Conservation (phyloP, 2,113 vertebrate species). For the rabbit (Oryctolagus cuniculus) region DNA sequence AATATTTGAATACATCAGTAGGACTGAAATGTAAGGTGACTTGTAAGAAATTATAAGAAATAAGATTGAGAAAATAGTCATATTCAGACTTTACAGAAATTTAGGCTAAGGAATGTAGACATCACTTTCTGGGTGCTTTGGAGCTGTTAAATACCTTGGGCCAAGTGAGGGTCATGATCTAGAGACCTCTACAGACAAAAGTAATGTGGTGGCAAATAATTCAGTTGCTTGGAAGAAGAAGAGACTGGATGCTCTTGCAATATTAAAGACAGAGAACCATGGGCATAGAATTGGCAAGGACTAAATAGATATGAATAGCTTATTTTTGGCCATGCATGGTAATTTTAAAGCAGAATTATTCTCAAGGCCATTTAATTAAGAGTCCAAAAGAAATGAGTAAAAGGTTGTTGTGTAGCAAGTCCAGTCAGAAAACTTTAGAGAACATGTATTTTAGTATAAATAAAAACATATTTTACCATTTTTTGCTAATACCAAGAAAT, state of each 20-base stretch:
- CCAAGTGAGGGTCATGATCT: background rate
- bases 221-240: background rate
- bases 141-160: background rate
- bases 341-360: background rate
- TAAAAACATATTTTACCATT: background rate
- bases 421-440: background rate
- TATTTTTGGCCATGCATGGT: background rate
- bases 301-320: background rate
- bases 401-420: background rate
- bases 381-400: background rate
- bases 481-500: background rate
- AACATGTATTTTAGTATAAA: slow-evolving; percentile 1
- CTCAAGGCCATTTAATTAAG: background rate
- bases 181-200: background rate
- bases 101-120: background rate
- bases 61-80: background rate
- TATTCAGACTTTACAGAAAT: slow-evolving; percentile 20
- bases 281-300: background rate
- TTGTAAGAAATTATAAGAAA: slow-evolving; percentile 26
- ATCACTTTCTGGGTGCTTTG: background rate
- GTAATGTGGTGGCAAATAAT: background rate
- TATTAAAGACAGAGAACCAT: background rate
- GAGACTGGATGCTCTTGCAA: background rate
- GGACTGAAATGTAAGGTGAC: background rate
- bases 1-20: background rate